Evolutionary conservation across 2,797 vertebrate genomes (phyloP), one percentile per base, ranked within the genome.

Genomic region (Danio choprae): DNA sequence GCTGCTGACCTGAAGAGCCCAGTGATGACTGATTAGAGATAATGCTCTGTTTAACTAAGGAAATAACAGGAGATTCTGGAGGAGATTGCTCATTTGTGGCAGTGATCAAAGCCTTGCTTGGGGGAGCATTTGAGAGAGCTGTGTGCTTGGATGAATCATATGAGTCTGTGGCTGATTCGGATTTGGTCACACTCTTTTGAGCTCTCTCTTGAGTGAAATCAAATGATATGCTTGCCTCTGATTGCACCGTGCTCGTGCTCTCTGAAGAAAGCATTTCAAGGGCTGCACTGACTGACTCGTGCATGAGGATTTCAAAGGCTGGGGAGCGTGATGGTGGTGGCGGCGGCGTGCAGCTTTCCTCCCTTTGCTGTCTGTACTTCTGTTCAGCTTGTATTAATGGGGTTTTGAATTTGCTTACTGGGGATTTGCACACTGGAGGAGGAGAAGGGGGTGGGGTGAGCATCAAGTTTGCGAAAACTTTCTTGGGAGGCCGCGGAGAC

Each of bases 351-450:
- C 93, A 86, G 65, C 86, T 91, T 72, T 93, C 93, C 62, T 95
- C 94, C 79, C 22, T 93, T 75, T 94, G 88, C 70, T 94, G 93
- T 56, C 94, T 90, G 77, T 91, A 96, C 84, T 95, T 97, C 89
- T 94, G 94, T 87, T 97, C 96, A 53, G 96, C 94, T 85, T 97
- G 94, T 90, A 98, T 98, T 89, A 98, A 90, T n/a, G 95, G 94
- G 13, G 96, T 97, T 90, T 92, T 95, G 87, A 97, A 98, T 94
- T 94, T 97, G 86, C 93, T 93, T 60, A 86, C 77, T 9, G 92
- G 91, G 41, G 91, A 90, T 88, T 95, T 96, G 77, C 74, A 84
- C 15, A 90, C 40, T 0, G 71, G 92, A 48, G 91, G 83, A 73
- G 94, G 93, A 55, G 90, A 92, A 55, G 94, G 91, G 41, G 95